Conservation (phyloP, 2,113 vertebrate species). For the Lasiurus borealis region DNA sequence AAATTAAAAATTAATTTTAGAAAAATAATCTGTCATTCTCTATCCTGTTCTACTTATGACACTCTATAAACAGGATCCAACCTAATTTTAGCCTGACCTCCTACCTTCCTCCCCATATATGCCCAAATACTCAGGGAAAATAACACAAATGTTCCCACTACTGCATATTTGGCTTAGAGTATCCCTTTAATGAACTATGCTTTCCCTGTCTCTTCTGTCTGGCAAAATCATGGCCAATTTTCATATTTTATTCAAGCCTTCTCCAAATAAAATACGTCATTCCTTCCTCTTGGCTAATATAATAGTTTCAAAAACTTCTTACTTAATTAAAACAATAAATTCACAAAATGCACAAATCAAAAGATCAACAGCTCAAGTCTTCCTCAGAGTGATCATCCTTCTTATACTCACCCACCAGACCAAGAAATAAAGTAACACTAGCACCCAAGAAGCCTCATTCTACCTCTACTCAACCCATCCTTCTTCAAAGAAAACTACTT, state of each 20-base stretch:
- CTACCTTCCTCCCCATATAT: neutral
- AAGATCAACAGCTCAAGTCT: neutral
- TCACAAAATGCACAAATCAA: neutral
- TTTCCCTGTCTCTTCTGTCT: slow-evolving; percentile 19
- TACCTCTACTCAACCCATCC: neutral
- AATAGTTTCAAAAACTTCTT: neutral
- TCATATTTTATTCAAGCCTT: neutral
- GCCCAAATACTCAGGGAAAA: neutral
- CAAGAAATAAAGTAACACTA: neutral
- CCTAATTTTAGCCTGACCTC: neutral
- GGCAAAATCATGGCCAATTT: slow-evolving; percentile 24
- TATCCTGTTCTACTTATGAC: neutral
- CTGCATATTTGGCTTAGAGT: neutral
- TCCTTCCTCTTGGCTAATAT: neutral
- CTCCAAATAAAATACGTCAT: slow-evolving; percentile 30
- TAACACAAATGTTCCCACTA: neutral
- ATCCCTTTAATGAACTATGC: neutral
- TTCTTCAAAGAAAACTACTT: neutral
- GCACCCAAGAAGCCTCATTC: neutral
- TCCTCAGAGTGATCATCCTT: neutral
- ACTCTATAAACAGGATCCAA: neutral
- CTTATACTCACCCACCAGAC: neutral
- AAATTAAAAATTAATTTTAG: neutral
- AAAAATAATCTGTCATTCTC: neutral
- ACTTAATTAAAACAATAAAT: slow-evolving; percentile 32